Evolutionary conservation across 2,797 vertebrate species (phyloP).

Genomic region (Gallinago stenura): DNA sequence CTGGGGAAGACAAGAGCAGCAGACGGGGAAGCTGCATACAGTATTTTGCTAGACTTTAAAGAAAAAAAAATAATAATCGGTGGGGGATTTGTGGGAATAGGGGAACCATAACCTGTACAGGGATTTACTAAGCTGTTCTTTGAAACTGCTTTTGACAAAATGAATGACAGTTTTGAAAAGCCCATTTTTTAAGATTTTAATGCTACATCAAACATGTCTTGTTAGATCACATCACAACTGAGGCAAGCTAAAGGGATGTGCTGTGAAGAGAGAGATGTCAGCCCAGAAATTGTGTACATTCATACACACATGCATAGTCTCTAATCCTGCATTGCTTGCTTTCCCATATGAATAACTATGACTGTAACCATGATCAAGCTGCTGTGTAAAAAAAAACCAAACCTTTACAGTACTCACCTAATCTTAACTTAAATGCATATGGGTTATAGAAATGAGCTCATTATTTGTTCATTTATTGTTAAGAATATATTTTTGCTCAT

Average conservation of each 20-base stretch:
- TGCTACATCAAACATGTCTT: constrained; percentile 65
- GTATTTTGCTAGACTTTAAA: background rate
- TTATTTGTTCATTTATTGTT: background rate
- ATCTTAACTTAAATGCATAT: background rate
- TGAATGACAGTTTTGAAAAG: constrained; percentile 64
- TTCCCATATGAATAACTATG: background rate
- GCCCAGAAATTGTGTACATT: background rate
- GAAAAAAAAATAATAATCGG: background rate
- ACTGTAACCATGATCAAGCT: background rate
- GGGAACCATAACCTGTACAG: constrained; percentile 1
- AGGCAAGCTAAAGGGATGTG: constrained; percentile 41
- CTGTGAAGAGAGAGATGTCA: background rate
- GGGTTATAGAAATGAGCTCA: background rate
- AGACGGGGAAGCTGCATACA: background rate
- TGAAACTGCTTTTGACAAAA: constrained; percentile 57
- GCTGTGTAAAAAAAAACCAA: background rate
- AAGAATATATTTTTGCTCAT: background rate
- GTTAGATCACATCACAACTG: constrained; percentile 57
- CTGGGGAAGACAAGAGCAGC: background rate
- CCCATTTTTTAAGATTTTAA: constrained; percentile 59
- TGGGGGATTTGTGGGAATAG: background rate
- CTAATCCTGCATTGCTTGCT: constrained; percentile 8
- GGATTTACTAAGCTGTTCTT: constrained; percentile 26
- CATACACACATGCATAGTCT: background rate
- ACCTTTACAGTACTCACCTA: background rate